A percentile compares a stretch with the other conserved stretches of the same genome.
Conservation (phyloP, 2,888 invertebrate species). For the Acronicta alni region DNA sequence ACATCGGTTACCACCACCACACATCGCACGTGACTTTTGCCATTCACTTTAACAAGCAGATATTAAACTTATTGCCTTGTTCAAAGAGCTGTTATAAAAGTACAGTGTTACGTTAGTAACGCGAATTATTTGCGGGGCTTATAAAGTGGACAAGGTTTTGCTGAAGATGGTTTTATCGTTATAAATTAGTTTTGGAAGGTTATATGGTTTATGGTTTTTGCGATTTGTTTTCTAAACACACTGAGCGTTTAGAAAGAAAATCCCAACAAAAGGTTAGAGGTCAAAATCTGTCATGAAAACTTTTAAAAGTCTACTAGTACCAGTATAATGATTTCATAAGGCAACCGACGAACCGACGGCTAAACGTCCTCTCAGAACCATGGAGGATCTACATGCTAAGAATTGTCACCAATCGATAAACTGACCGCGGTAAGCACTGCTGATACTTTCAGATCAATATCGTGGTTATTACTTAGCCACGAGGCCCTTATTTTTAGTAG, state of each 20-base stretch:
- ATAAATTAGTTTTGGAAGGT: slow-evolving; percentile 21
- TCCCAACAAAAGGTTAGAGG: too few relatives aligned
- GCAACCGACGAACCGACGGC: too few relatives aligned
- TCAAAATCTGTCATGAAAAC: neutral
- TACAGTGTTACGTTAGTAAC: slow-evolving; percentile 10
- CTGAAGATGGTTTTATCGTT: slow-evolving; percentile 31
- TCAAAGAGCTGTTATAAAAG: slow-evolving; percentile 24
- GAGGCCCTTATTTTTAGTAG: too few relatives aligned
- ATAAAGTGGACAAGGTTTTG: slow-evolving; percentile 47
- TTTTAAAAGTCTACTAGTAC: too few relatives aligned
- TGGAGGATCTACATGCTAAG: too few relatives aligned
- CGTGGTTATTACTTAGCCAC: too few relatives aligned
- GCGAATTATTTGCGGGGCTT: slow-evolving; percentile 60
- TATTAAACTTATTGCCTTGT: slow-evolving; percentile 13
- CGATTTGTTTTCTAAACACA: neutral
- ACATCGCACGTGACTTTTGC: slow-evolving; percentile 25
- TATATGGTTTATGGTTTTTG: slow-evolving; percentile 7
- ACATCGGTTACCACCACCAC: slow-evolving; percentile 28
- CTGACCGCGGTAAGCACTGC: too few relatives aligned
- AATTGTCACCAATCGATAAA: too few relatives aligned
- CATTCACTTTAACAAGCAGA: slow-evolving; percentile 7
- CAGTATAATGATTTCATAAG: too few relatives aligned
- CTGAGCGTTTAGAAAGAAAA: too few relatives aligned
- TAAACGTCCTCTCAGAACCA: too few relatives aligned
- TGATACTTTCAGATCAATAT: too few relatives aligned